Conservation (phyloP, 2,113 vertebrate genomes). For the Osmerus eperlanus region DNA sequence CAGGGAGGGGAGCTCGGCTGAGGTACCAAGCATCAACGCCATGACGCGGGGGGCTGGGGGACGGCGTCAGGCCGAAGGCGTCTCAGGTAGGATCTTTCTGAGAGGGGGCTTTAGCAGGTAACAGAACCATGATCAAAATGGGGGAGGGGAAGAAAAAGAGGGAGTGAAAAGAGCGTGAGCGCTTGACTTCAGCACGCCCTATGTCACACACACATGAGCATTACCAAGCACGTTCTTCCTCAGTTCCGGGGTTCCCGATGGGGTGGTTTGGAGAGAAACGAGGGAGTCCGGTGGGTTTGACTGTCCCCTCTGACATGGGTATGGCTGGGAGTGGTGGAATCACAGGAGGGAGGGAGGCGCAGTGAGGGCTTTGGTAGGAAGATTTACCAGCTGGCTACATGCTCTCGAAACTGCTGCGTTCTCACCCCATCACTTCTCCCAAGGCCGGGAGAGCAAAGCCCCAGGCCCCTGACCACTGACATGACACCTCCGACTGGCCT, state of each 20-base stretch:
- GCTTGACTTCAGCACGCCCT: slow-evolving; percentile 20
- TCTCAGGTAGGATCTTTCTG: background rate
- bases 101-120: slow-evolving; percentile 32
- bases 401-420: slow-evolving; percentile 43
- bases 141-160: background rate
- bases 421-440: slow-evolving; percentile 37
- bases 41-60: slow-evolving; percentile 19
- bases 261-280: slow-evolving; percentile 36
- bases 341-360: slow-evolving; percentile 47
- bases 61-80: background rate
- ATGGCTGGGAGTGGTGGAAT: slow-evolving; percentile 46
- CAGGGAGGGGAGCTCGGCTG: slow-evolving; percentile 22
- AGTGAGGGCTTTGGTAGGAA: slow-evolving; percentile 59
- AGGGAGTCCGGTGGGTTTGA: slow-evolving; percentile 25
- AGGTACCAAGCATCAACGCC: slow-evolving; percentile 13
- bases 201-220: slow-evolving; percentile 15
- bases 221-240: slow-evolving; percentile 23
- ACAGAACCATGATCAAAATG: slow-evolving; percentile 36
- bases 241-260: slow-evolving; percentile 25
- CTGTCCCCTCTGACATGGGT: slow-evolving; percentile 22
- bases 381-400: slow-evolving; percentile 66
- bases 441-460: slow-evolving; percentile 45
- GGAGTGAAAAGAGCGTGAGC: slow-evolving; percentile 5
- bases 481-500: no score
- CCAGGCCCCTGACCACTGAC: slow-evolving; percentile 21